Conservation (phyloP, 2,888 invertebrate genomes). For the Steinernema scapterisci region DNA sequence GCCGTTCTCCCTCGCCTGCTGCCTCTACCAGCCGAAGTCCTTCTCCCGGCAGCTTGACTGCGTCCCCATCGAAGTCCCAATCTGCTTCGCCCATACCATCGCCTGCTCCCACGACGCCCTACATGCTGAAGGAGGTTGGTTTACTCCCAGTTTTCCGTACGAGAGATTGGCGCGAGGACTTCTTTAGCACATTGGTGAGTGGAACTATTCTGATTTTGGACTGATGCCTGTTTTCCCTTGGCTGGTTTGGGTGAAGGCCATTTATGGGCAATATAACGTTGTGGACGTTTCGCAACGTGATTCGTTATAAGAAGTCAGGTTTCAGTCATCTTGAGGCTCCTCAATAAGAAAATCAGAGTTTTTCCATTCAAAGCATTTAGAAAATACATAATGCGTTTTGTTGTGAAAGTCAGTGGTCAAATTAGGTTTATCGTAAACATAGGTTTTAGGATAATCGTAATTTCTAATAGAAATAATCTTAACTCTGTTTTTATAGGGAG, state of each 20-base stretch:
- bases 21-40: conserved; percentile 19
- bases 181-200: neutral
- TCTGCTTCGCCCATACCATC: neutral
- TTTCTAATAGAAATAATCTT: too few species aligned
- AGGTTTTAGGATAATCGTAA: too few species aligned
- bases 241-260: too few species aligned
- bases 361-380: too few species aligned
- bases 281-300: too few species aligned
- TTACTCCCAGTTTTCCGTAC: neutral
- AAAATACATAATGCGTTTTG: too few species aligned
- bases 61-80: neutral
- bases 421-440: too few species aligned
- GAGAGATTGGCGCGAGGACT: neutral
- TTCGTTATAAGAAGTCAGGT: too few species aligned
- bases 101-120: conserved; percentile 5
- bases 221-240: neutral
- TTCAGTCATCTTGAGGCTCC: too few species aligned
- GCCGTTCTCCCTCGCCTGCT: conserved; percentile 14
- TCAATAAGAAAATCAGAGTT: too few species aligned
- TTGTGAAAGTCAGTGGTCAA: too few species aligned
- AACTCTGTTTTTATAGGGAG: conserved; percentile 4
- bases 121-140: conserved; percentile 3
- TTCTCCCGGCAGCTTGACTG: neutral
- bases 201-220: conserved; percentile 1
- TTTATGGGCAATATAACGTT: too few species aligned